Evolutionary conservation across 1,140 invertebrate genomes (phyloP).

Genomic region (Halictus rubicundus): DNA sequence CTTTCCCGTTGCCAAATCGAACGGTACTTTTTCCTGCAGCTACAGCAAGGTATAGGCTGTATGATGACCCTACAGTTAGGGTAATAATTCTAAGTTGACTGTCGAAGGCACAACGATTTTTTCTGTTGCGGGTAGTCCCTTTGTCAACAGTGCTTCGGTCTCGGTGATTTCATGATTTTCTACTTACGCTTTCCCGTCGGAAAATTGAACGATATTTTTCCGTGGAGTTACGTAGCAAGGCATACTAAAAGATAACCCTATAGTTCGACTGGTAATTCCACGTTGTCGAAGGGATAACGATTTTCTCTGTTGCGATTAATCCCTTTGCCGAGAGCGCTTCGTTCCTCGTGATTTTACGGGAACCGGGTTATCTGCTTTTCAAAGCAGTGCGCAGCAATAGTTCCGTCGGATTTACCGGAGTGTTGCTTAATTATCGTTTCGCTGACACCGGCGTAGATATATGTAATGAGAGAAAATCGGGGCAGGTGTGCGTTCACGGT

Average conservation of each 20-base stretch:
- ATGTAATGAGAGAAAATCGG: conserved; percentile 14
- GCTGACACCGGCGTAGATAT: conserved; percentile 1
- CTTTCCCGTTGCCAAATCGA: too few relatives aligned
- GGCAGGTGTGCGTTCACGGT: background rate
- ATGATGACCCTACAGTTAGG: too few relatives aligned
- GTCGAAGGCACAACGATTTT: too few relatives aligned
- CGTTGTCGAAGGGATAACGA: background rate
- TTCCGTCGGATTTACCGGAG: conserved; percentile 31
- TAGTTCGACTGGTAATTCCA: background rate
- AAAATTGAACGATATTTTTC: too few relatives aligned
- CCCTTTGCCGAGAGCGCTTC: background rate
- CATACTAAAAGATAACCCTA: background rate
- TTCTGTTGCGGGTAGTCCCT: too few relatives aligned
- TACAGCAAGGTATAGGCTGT: too few relatives aligned
- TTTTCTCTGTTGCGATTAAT: conserved; percentile 1
- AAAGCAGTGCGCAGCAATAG: conserved; percentile 22
- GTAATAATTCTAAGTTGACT: too few relatives aligned
- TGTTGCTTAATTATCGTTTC: conserved; percentile 44
- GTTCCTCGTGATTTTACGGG: conserved; percentile 23
- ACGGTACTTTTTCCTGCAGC: too few relatives aligned
- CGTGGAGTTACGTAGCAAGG: too few relatives aligned
- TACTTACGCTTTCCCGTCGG: too few relatives aligned
- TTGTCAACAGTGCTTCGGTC: too few relatives aligned
- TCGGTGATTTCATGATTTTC: too few relatives aligned
- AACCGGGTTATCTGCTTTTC: conserved; percentile 43